Evolutionary conservation across 2,797 vertebrate genomes (phyloP), one percentile per base, ranked within the genome.

Genomic region (Argentina silus): DNA sequence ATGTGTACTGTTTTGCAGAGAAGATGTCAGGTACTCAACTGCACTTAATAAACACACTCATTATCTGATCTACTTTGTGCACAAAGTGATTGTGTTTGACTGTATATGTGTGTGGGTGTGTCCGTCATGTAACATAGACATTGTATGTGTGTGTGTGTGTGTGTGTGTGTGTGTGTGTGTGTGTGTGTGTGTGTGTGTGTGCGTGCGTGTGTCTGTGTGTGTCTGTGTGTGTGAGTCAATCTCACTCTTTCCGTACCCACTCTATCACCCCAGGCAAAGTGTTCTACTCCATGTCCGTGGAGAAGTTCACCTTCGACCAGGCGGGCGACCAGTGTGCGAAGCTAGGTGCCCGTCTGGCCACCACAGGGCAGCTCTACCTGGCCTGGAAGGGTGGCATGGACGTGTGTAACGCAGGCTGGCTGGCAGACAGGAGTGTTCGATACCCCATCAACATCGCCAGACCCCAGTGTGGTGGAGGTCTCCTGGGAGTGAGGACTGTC

Each of bases 1-100:
- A 99, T 0, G 97, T 98, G 68, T 99, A 98, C 90, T 99, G 98
- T 80, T 99, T 97, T 57, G 96, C 96, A n/a, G 95, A 98, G 81
- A 96, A 98, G 84, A 95, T 98, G 93, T 87, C 95, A 93, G 98
- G 97, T 99, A 93, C 7, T 17, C 7, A 70, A 61, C 55, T 15
- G 48, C 21, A 36, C 27, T n/a, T n/a, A n/a, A n/a, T n/a, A n/a
- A n/a, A n/a, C n/a, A n/a, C n/a, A n/a, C n/a, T n/a, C n/a, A n/a
- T n/a, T n/a, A n/a, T n/a, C n/a, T n/a, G n/a, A n/a, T n/a, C 14
- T 53, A 14, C 14, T 53, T 53, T 36, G 27, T 36, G 27, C 4
- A n/a, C 1, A 19, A 17, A 59, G 14, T 2, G 19, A 1, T 23
- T 59, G 7, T 4, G n/a, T 56, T 17, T 11, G 51, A 1, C 1